Evolutionary conservation across 2,888 invertebrate species (phyloP).

Genomic region (Zelleria hepariella): DNA sequence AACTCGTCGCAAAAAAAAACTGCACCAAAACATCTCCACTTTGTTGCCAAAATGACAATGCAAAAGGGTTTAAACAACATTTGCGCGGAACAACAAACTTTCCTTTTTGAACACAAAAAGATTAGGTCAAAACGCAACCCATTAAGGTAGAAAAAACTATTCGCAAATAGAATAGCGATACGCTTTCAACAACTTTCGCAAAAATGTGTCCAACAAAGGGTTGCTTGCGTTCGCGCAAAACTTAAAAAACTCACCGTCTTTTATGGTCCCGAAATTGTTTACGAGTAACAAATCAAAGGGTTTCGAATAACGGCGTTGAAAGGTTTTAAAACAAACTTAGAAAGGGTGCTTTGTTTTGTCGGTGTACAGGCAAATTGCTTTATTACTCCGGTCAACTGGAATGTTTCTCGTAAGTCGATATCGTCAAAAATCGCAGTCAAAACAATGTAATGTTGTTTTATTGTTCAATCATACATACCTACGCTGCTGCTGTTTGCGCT

Average conservation of each 20-base stretch:
- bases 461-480: background rate
- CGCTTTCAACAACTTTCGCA: constrained; percentile 45
- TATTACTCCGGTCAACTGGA: constrained; percentile 48
- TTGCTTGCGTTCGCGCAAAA: constrained; percentile 53
- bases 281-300: constrained; percentile 70
- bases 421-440: constrained; percentile 60
- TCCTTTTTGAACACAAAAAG: constrained; percentile 43
- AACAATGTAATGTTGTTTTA: constrained; percentile 58
- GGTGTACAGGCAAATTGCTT: constrained; percentile 66
- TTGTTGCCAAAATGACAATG: constrained; percentile 28
- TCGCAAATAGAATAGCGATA: constrained; percentile 12
- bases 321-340: constrained; percentile 69
- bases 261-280: constrained; percentile 58
- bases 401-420: constrained; percentile 58
- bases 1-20: constrained; percentile 21
- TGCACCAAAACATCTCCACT: constrained; percentile 16
- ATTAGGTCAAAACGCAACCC: constrained; percentile 30
- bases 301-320: constrained; percentile 69
- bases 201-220: constrained; percentile 42
- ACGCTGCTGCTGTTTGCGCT: too few species aligned
- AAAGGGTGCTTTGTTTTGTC: constrained; percentile 65
- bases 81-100: constrained; percentile 44
- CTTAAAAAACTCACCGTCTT: constrained; percentile 28
- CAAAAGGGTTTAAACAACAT: constrained; percentile 46
- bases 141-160: constrained; percentile 37